Evolutionary conservation across 2,797 vertebrate genomes (phyloP).

Genomic region (Hirundo rustica): DNA sequence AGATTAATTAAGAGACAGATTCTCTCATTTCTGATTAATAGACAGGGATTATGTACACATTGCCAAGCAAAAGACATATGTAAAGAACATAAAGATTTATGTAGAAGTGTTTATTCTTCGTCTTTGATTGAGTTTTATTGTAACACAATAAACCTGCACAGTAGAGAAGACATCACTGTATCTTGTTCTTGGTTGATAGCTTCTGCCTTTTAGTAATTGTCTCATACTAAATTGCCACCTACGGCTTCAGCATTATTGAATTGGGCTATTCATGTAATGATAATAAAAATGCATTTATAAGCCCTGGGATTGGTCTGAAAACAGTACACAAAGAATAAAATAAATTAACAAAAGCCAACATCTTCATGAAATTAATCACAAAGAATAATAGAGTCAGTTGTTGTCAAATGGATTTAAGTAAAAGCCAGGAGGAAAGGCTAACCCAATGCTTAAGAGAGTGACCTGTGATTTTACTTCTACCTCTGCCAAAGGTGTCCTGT

Average conservation of each 20-base stretch:
- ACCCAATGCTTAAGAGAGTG: slow-evolving; percentile 1
- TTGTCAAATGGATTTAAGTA: neutral
- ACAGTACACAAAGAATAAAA: neutral
- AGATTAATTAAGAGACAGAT: neutral
- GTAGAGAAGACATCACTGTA: neutral
- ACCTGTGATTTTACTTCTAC: neutral
- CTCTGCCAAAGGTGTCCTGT: neutral
- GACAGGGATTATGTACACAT: neutral
- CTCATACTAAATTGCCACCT: neutral
- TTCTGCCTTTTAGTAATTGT: neutral
- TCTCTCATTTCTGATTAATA: neutral
- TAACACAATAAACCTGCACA: neutral
- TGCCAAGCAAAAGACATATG: neutral
- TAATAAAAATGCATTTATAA: neutral
- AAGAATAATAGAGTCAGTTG: neutral
- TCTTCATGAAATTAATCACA: neutral
- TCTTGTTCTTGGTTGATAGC: neutral
- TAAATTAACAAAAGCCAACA: neutral
- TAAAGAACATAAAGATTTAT: neutral
- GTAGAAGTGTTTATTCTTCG: neutral
- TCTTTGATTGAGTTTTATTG: neutral
- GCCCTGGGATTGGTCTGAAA: neutral
- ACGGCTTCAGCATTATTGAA: neutral
- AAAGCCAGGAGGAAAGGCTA: slow-evolving; percentile 34
- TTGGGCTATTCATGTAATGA: neutral